A percentile compares a stretch with the other conserved stretches of the same genome.
Conservation (phyloP, 2,797 vertebrate genomes). For the Anabacerthia variegaticeps region DNA sequence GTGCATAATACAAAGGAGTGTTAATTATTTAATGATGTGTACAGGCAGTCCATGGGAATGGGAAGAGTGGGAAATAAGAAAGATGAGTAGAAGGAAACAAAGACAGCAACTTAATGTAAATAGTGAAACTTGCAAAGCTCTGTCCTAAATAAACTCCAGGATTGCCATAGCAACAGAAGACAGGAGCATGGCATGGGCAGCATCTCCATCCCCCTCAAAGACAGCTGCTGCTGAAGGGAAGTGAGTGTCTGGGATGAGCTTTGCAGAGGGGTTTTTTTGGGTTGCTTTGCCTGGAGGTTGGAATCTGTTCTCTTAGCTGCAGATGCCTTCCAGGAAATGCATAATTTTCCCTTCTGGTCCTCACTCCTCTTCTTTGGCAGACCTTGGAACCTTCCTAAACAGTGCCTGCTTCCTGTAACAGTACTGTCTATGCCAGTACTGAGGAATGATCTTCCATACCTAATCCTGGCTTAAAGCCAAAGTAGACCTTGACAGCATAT, state of each 20-base stretch:
- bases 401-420: not conserved
- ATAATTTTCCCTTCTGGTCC: not conserved
- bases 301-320: not conserved
- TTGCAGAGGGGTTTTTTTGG: not conserved
- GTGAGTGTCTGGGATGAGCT: not conserved
- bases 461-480: not conserved
- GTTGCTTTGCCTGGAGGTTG: not conserved
- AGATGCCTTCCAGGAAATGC: slow-evolving; percentile 4
- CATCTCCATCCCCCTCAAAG: not conserved
- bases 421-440: not conserved
- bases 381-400: not conserved
- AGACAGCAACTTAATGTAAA: not conserved
- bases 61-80: slow-evolving; percentile 7
- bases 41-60: not conserved
- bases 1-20: not conserved
- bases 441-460: not conserved
- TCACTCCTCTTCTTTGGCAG: not conserved
- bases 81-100: not conserved
- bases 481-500: not conserved
- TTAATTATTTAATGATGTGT: slow-evolving; percentile 41
- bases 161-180: not conserved
- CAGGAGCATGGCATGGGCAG: not conserved
- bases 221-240: not conserved
- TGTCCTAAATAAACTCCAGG: not conserved
- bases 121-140: not conserved